Conservation (phyloP, 2,797 vertebrate genomes). For the Macrochelys suwanniensis region DNA sequence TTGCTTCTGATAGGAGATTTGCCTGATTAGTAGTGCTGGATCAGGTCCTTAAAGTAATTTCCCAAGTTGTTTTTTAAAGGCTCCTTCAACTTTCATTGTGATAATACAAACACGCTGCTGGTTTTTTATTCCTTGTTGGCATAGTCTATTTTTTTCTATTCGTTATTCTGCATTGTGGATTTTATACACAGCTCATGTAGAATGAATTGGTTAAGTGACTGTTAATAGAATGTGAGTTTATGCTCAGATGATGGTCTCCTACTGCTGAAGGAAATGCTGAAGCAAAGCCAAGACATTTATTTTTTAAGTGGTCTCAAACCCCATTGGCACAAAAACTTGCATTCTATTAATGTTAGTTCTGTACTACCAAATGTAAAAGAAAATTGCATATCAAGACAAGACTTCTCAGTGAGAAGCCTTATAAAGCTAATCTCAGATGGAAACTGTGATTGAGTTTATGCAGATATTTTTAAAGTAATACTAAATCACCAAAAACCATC, state of each 20-base stretch:
- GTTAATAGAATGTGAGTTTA: neutral
- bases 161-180: neutral
- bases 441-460: neutral
- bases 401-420: neutral
- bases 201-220: neutral
- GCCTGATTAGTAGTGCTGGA: neutral
- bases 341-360: neutral
- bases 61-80: neutral
- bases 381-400: neutral
- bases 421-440: neutral
- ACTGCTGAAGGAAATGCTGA: neutral
- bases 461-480: neutral
- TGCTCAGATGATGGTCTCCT: neutral
- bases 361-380: neutral
- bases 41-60: neutral
- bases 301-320: neutral
- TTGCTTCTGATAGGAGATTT: neutral
- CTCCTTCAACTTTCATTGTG: neutral
- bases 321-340: neutral
- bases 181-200: neutral
- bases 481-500: neutral
- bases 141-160: neutral
- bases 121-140: neutral
- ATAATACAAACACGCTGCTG: neutral
- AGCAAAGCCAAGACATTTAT: neutral